Evolutionary conservation across 2,888 invertebrate species (phyloP).

Genomic region (Hesperia comma): DNA sequence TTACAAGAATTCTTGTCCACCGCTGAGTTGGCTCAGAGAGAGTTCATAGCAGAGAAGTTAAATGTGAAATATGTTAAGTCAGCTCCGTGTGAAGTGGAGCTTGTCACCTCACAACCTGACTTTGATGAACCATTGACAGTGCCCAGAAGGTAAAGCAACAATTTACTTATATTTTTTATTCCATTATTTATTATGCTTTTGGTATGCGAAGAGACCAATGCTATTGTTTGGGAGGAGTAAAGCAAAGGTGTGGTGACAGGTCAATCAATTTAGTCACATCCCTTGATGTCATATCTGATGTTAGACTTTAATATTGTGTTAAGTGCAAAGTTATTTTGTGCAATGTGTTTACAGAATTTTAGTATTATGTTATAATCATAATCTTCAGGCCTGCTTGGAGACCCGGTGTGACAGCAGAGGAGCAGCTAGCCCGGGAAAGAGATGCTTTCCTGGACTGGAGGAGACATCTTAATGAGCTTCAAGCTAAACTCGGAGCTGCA

Average conservation of each 20-base stretch:
- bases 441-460: constrained; percentile 96
- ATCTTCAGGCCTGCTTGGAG: constrained; percentile 90
- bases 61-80: constrained; percentile 86
- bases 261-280: no score
- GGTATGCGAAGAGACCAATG: no score
- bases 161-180: neutral
- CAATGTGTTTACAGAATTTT: no score
- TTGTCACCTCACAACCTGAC: constrained; percentile 71
- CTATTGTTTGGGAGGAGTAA: no score
- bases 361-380: neutral
- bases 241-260: no score
- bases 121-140: constrained; percentile 83
- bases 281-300: no score
- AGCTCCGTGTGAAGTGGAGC: constrained; percentile 65
- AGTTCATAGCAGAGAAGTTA: constrained; percentile 95
- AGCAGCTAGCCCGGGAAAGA: constrained; percentile 91
- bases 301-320: no score
- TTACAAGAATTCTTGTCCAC: constrained; percentile 98
- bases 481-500: constrained; percentile 90
- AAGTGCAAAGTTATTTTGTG: no score
- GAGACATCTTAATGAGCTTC: constrained; percentile 89
- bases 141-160: constrained; percentile 88
- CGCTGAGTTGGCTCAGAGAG: constrained; percentile 96
- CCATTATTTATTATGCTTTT: neutral
- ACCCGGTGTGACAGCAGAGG: constrained; percentile 88